Evolutionary conservation across 1,140 invertebrate species (phyloP).

Genomic region (Macrotrachela quadricornifera): DNA sequence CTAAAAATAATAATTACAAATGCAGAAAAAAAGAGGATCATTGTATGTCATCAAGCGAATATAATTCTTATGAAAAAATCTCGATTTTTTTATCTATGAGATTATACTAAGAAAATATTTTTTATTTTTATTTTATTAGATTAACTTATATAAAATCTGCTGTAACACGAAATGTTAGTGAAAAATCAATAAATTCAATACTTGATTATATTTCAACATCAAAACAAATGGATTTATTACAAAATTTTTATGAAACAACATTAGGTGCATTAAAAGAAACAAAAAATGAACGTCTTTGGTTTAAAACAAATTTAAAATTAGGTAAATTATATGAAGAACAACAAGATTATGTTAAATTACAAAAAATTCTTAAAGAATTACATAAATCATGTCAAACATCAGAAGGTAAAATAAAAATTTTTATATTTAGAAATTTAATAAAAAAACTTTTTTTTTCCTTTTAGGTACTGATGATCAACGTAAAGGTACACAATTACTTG

Average conservation of each 20-base stretch:
- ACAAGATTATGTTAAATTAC: slow-evolving; percentile 74
- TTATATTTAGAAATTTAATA: too few species aligned
- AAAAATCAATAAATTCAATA: slow-evolving; percentile 98
- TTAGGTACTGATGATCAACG: slow-evolving; percentile 4
- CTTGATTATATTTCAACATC: slow-evolving; percentile 97
- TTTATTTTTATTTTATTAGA: slow-evolving; percentile 12
- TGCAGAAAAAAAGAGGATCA: too few species aligned
- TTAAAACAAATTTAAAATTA: slow-evolving; percentile 97
- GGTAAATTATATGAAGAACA: slow-evolving; percentile 95
- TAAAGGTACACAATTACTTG: slow-evolving; percentile 70
- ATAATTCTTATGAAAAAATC: too few species aligned
- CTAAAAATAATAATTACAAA: slow-evolving; percentile 5
- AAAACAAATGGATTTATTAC: slow-evolving; percentile 66
- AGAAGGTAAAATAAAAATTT: too few species aligned
- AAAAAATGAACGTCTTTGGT: slow-evolving; percentile 97
- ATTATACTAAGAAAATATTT: too few species aligned
- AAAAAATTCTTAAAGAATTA: slow-evolving; percentile 87
- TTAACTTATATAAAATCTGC: slow-evolving; percentile 37
- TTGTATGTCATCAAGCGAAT: too few species aligned
- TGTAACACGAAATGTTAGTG: slow-evolving; percentile 94
- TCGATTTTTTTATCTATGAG: too few species aligned
- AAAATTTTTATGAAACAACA: slow-evolving; percentile 90
- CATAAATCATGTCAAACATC: slow-evolving; percentile 73
- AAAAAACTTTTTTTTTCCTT: not conserved
- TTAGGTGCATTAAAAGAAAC: slow-evolving; percentile 4